Evolutionary conservation across 2,888 invertebrate genomes (phyloP), one percentile per base, ranked within the genome.

Genomic region (Lasioglossum pauxillum): DNA sequence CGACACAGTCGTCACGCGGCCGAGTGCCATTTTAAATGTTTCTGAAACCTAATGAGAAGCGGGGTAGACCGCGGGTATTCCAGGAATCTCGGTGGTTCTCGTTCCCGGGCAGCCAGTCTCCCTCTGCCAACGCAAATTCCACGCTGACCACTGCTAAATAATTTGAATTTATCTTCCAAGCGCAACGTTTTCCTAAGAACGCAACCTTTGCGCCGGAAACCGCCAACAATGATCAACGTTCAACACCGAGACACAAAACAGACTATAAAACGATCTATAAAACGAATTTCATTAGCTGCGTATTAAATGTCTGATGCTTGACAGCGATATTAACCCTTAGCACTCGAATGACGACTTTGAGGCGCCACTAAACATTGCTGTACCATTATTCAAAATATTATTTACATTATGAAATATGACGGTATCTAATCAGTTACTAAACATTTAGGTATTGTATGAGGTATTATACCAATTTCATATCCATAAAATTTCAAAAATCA

Each of bases 41-140:
- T 69, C 69, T 69, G 69, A 69, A 69, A 69, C 69, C 38, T 69
- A 69, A 69, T 69, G 69, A 69, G 69, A 69, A 69, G 35, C 67
- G 5, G 35, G 67, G 67, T 38, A 69, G 35, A 38, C 69, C 69
- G 10, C 69, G 19, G 38, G 69, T 38, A 69, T 38, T 23, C 69
- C 23, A 38, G 69, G 69, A 69, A 69, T 69, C 69, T 69, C 69
- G 69, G 69, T 38, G 69, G 35, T 38, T 38, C 69, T 38, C 38
- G 35, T 69, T 38, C 38, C 69, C 23, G 23, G 38, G 12, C 69
- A 12, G 23, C 67, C 67, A 19, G 69, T 69, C 69, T 38, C 10
- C 69, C 16, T 31, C 64, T 69, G 23, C 38, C 69, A 69, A 69
- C 19, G 38, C 69, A 69, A 69, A 69, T 69, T 69, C 69, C 38